A percentile compares a stretch with the other conserved stretches of the same genome.
Evolutionary conservation across 2,888 invertebrate species (phyloP).

Genomic region (Pristionchus japonicus): DNA sequence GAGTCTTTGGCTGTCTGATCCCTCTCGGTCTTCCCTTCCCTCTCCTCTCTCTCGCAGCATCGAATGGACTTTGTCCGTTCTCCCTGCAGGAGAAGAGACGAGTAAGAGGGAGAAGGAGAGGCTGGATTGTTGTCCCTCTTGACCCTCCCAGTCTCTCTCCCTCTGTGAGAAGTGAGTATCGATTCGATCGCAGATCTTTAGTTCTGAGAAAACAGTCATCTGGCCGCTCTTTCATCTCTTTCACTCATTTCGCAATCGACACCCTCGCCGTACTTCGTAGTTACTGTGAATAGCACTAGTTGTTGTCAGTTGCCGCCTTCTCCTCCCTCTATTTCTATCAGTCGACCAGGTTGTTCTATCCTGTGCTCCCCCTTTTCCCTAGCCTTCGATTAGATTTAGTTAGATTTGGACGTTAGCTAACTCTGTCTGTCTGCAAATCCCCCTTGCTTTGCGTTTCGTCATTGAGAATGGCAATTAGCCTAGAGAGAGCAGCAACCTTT

Average conservation of each 20-base stretch:
- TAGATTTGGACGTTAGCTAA: neutral
- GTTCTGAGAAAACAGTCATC: neutral
- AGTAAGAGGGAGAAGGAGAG: neutral
- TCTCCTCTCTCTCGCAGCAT: neutral
- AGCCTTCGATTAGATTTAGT: neutral
- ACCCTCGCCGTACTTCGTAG: neutral
- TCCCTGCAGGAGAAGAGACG: conserved; percentile 1
- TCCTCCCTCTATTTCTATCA: neutral
- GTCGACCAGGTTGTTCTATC: neutral
- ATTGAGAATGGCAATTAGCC: neutral
- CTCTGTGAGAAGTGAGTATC: conserved; percentile 13
- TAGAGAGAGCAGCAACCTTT: neutral
- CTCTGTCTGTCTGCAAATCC: neutral
- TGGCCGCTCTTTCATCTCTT: neutral
- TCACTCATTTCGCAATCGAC: neutral
- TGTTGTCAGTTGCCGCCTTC: neutral
- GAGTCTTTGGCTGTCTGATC: neutral
- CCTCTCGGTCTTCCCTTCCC: neutral
- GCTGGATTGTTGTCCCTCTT: conserved; percentile 37
- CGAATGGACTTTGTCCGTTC: conserved; percentile 39
- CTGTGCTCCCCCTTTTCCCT: neutral
- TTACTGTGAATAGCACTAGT: neutral
- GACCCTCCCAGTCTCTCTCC: conserved; percentile 1
- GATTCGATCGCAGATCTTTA: neutral
- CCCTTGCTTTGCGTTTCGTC: neutral